These are phyloP conservation scores for Chromoteleia sp. DNA, from an alignment of 2,888 invertebrate genomes.

Conservation along the genomic window DNA sequence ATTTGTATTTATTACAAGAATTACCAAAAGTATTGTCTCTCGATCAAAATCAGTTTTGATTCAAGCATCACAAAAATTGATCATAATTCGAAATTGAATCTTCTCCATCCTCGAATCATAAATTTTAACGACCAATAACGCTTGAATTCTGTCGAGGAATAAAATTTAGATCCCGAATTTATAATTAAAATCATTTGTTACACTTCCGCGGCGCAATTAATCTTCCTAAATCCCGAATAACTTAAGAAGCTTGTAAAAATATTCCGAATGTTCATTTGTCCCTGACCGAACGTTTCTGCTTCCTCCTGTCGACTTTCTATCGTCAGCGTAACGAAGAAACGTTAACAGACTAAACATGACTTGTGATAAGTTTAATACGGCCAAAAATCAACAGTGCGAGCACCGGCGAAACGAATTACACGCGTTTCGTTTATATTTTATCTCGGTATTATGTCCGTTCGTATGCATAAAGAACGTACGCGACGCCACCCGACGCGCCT, in stretches of 20 bases:
- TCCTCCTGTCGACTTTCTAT: no score
- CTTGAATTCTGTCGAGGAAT: neutral
- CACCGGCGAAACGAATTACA: conserved; percentile 17
- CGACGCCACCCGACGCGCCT: conserved; percentile 22
- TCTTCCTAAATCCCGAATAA: conserved; percentile 10
- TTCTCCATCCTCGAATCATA: conserved; percentile 3
- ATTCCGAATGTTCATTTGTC: conserved; percentile 15
- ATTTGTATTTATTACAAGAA: no score
- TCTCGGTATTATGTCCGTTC: neutral
- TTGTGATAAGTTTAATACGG: no score
- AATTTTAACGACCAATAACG: conserved; percentile 12
- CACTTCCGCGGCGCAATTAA: conserved; percentile 14
- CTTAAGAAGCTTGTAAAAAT: conserved; percentile 28
- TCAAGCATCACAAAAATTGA: conserved; percentile 20
- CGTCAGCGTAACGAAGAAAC: no score
- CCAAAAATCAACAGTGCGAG: conserved; percentile 19
- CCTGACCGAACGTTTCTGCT: neutral
- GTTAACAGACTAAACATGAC: no score
- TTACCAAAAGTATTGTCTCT: no score
- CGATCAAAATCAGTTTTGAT: neutral
- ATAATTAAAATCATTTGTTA: conserved; percentile 45
- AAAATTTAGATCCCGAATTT: conserved; percentile 7
- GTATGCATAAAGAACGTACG: conserved; percentile 1
- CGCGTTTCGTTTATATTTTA: conserved; percentile 18
- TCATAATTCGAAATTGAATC: conserved; percentile 42